phyloP scores from a whole-genome alignment of 1,140 invertebrate species.

The Philotrypesis tridentata region DNA sequence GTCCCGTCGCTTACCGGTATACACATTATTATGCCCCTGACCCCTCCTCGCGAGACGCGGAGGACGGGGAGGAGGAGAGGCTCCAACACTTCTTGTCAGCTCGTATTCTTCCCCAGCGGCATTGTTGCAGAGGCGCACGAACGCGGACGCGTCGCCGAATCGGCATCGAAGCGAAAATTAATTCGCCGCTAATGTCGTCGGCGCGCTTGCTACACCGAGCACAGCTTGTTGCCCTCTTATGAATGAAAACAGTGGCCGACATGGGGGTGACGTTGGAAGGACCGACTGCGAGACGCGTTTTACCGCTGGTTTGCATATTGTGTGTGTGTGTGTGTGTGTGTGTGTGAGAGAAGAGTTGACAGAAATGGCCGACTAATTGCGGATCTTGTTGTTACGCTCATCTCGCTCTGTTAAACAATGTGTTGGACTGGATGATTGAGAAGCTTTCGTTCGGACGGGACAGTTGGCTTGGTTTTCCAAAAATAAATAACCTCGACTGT shows the following conservation, averaged over 20 bases:
- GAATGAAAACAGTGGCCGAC: not conserved
- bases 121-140: constrained; percentile 1
- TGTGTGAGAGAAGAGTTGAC: not conserved
- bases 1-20: constrained; percentile 18
- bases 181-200: constrained; percentile 46
- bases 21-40: constrained; percentile 33
- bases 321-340: too few relatives aligned
- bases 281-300: not conserved
- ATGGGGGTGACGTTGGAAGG: not conserved
- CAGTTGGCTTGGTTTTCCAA: not conserved
- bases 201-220: not conserved
- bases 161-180: constrained; percentile 48
- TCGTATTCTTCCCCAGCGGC: not conserved
- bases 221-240: not conserved
- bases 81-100: constrained; percentile 34
- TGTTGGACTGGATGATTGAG: not conserved
- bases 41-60: not conserved
- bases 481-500: not conserved
- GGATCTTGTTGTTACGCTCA: not conserved
- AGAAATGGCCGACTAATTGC: constrained; percentile 26
- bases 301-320: not conserved
- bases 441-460: not conserved
- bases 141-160: not conserved
- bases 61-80: not conserved
- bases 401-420: not conserved